A percentile compares a stretch with the other conserved stretches of the same genome.
phyloP scores from a whole-genome alignment of 1,140 invertebrate genomes.

The Adoxophyes honmai region DNA sequence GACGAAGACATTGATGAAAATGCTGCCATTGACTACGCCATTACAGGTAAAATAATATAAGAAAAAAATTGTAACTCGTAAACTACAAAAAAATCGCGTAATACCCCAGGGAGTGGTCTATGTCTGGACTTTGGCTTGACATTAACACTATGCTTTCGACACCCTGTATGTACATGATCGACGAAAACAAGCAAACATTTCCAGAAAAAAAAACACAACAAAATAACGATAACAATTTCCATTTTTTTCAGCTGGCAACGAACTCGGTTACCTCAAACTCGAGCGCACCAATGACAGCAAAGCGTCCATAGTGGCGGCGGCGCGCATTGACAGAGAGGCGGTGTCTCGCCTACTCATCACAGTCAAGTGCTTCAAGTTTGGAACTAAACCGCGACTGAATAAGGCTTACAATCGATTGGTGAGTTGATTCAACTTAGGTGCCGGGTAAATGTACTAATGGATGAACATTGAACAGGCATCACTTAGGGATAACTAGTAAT shows the following conservation, averaged over 20 bases:
- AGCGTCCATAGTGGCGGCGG: conserved; percentile 79
- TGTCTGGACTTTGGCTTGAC: too few relatives aligned
- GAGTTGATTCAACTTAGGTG: too few relatives aligned
- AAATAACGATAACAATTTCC: conserved; percentile 10
- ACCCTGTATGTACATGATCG: too few relatives aligned
- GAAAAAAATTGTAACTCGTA: too few relatives aligned
- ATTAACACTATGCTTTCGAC: too few relatives aligned
- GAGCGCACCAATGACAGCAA: conserved; percentile 81
- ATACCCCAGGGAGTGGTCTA: too few relatives aligned
- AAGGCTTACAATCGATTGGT: conserved; percentile 80
- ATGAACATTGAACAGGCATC: too few relatives aligned
- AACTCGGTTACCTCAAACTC: conserved; percentile 81
- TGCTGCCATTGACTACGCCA: conserved; percentile 85
- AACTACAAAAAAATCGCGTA: too few relatives aligned
- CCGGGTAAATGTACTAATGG: too few relatives aligned
- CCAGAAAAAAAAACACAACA: too few relatives aligned
- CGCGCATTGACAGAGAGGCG: conserved; percentile 83
- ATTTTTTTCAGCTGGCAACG: conserved; percentile 80
- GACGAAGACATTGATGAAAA: conserved; percentile 88
- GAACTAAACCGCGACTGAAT: conserved; percentile 52
- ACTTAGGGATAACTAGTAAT: too few relatives aligned
- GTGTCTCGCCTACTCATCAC: conserved; percentile 80
- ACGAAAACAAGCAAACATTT: too few relatives aligned
- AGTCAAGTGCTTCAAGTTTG: conserved; percentile 84
- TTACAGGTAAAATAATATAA: conserved; percentile 81